Evolutionary conservation across 2,797 vertebrate genomes (phyloP).

Genomic region (Cichlasoma orientale): DNA sequence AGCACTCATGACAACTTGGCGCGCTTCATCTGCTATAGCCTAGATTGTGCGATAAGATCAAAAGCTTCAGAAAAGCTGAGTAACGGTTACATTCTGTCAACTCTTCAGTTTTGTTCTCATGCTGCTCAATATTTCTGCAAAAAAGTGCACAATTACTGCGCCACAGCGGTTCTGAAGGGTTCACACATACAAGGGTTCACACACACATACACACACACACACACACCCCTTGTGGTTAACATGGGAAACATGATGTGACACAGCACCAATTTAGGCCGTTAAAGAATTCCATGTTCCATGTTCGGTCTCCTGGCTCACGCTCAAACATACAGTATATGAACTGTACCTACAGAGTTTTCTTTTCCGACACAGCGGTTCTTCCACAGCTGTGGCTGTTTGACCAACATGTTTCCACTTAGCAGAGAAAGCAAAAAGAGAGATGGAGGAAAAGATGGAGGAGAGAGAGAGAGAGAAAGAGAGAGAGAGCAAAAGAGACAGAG

Average conservation of each 20-base stretch:
- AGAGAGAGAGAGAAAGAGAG: neutral
- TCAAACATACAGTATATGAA: constrained; percentile 3
- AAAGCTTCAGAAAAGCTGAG: neutral
- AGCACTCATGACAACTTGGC: neutral
- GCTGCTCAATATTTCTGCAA: neutral
- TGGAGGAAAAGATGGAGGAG: neutral
- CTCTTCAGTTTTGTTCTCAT: neutral
- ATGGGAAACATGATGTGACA: constrained; percentile 46
- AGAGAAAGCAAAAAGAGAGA: constrained; percentile 19
- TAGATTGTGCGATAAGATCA: neutral
- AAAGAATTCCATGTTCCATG: constrained; percentile 45
- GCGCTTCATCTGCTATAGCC: neutral
- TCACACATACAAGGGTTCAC: neutral
- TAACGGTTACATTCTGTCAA: neutral
- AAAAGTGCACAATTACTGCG: neutral
- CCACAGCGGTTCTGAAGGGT: neutral
- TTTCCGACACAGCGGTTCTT: constrained; percentile 33
- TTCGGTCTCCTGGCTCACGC: constrained; percentile 12
- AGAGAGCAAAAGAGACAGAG: neutral
- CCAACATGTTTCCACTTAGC: constrained; percentile 67
- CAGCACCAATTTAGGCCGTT: constrained; percentile 20
- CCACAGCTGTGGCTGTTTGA: constrained; percentile 57
- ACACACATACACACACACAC: constrained; percentile 6
- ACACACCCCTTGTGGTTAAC: constrained; percentile 18
- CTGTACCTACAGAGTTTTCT: constrained; percentile 28